Base-by-base conservation (phyloP, 2,113 vertebrate genomes). In the Cephalopterus ornatus region DNA sequence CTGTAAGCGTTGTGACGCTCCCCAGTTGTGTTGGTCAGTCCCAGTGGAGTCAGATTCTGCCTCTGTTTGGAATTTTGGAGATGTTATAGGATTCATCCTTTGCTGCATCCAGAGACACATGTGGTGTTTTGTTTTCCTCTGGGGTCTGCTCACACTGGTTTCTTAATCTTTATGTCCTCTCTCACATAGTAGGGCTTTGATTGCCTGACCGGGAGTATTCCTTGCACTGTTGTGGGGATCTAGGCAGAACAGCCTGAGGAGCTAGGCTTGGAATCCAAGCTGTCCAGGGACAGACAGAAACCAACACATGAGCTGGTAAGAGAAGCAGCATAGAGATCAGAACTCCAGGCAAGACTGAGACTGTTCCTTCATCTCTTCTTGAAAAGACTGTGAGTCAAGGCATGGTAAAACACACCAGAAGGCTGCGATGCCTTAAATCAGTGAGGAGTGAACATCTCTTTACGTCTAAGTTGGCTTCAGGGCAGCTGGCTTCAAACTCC, bases 21-120 rank as follows among this genome's bases (percentile, higher is more conserved):
- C 28, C 27, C 24, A 66, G 52, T 41, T 46, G 41, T 42, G 35
- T 7, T 3, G 5, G 23, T 56, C 59, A 37, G 16, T 67, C 88
- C 46, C 20, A 0, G 11, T 16, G 14, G 71, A 47, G 15, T 76
- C 2, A 0, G 46, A 53, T 85, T 89, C 70, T 76, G 66, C n/a
- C 35, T 58, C 71, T 0, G 0, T n/a, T n/a, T 68, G 52, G 56
- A 37, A 56, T 80, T 37, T 21, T 8, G 4, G 70, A 75, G 47
- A 13, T 46, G 28, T 41, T 52, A 22, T 0, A 58, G 63, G 44
- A 77, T 63, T 76, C 37, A 9, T 44, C 9, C 24, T 55, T 83
- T 83, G 46, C 50, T 39, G 30, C 59, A 59, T 37, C 35, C 62
- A 83, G 67, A 26, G 42, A 59, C 8, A 18, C 2, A 4, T 24